Evolutionary conservation across 2,113 vertebrate species (phyloP), one percentile per base, ranked within the genome.

Genomic region (Nothocercus julius): DNA sequence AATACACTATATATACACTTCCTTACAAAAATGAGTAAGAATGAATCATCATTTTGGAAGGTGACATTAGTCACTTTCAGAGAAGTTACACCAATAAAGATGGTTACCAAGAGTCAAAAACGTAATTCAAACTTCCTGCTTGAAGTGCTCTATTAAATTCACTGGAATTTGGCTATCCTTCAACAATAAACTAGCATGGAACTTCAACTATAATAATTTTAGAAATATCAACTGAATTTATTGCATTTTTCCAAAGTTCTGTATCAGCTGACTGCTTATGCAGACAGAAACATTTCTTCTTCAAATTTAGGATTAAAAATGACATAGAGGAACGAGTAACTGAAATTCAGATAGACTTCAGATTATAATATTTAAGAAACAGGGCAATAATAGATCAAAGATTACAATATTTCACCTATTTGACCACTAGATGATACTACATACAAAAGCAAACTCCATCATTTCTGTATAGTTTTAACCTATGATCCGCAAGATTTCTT

Each of bases 81-180:
- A 49, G 7, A 72, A 70, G 36, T 27, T 42, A 40, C 2, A 63
- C 13, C n/a, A 44, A n/a, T 53, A 84, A 79, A 75, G 63, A 36
- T 32, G 25, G 84, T 9, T 4, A 76, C 63, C 76, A 86, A 34
- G n/a, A 74, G 58, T 36, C 66, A 51, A 25, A 58, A 85, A 56
- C 0, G 5, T 15, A 82, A 14, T 25, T 3, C n/a, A 47, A 19
- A 14, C 44, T 34, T 70, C 45, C 42, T 82, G 13, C 59, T 17
- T 28, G 61, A 47, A 61, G 34, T 2, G 19, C n/a, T 27, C 68
- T 32, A 0, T 22, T 51, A 1, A 4, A 13, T n/a, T 62, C 44
- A 9, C 15, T 4, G 53, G 44, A 47, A 34, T 40, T 54, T 19
- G 54, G 17, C 19, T 64, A 5, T 9, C 47, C 49, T 13, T 56